phyloP scores from a whole-genome alignment of 1,140 invertebrate genomes.

The Hylaeus anthracinus region DNA sequence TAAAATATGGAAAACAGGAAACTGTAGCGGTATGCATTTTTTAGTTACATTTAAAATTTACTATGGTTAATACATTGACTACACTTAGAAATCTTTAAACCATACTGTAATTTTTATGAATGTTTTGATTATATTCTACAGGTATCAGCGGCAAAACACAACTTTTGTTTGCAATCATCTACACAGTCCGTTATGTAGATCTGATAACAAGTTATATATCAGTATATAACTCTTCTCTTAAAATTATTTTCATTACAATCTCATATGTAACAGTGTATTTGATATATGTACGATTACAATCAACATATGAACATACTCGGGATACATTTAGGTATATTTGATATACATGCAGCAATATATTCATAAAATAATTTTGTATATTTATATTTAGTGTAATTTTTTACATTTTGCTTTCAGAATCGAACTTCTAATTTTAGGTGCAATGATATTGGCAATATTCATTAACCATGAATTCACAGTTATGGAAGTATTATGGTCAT shows the following conservation, averaged over 20 bases:
- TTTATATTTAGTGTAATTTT: constrained; percentile 18
- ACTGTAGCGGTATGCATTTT: constrained; percentile 93
- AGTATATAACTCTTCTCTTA: constrained; percentile 98
- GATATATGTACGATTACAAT: constrained; percentile 99
- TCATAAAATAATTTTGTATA: neutral
- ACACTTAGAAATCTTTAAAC: too few relatives aligned
- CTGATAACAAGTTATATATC: constrained; percentile 97
- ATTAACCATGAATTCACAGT: constrained; percentile 97
- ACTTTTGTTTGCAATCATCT: constrained; percentile 97
- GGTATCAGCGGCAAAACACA: constrained; percentile 99
- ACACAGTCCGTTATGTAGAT: constrained; percentile 97
- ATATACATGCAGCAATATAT: neutral
- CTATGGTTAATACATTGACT: neutral
- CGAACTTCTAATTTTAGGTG: constrained; percentile 96
- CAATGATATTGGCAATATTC: constrained; percentile 91
- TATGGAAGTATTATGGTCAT: constrained; percentile 99
- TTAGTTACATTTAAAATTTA: neutral
- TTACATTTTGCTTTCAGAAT: constrained; percentile 83
- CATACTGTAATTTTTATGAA: neutral
- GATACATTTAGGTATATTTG: constrained; percentile 92
- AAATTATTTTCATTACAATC: constrained; percentile 95
- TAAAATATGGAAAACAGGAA: constrained; percentile 99
- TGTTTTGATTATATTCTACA: constrained; percentile 79
- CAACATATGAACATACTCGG: constrained; percentile 98
- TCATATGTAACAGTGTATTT: constrained; percentile 96